Evolutionary conservation across 2,888 invertebrate genomes (phyloP).

Genomic region (Stramonita haemastoma): DNA sequence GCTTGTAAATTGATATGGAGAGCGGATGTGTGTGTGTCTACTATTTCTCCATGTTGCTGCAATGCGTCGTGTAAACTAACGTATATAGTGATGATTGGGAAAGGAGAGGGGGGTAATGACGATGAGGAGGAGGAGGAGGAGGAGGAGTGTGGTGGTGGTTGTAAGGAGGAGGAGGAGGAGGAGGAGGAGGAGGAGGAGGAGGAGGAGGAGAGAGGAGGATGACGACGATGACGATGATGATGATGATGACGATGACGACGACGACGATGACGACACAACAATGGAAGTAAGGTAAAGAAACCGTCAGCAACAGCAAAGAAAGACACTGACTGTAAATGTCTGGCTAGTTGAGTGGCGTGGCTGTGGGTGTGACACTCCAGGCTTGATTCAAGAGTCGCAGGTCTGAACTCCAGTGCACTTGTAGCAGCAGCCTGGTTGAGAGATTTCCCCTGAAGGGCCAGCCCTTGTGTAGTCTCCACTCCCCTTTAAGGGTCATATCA

Average conservation of each 20-base stretch:
- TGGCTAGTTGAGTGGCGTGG: no score
- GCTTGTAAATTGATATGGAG: not conserved
- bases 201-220: not conserved
- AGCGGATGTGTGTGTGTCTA: not conserved
- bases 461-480: no score
- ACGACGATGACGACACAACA: not conserved
- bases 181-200: conserved; percentile 31
- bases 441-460: no score
- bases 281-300: no score
- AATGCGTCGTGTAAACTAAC: not conserved
- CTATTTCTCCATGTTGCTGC: not conserved
- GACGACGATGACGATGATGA: not conserved
- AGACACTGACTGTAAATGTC: no score
- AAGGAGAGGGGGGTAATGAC: not conserved
- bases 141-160: not conserved
- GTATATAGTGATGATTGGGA: not conserved
- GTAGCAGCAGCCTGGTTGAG: no score
- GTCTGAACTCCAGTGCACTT: no score
- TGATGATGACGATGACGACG: not conserved
- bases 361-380: no score
- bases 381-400: no score
- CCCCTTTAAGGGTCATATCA: no score
- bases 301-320: no score
- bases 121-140: not conserved
- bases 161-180: conserved; percentile 18